Percentiles rank a stretch among this genome's conserved stretches.
phyloP scores from a whole-genome alignment of 2,113 vertebrate species.

The Serilophus lunatus region DNA sequence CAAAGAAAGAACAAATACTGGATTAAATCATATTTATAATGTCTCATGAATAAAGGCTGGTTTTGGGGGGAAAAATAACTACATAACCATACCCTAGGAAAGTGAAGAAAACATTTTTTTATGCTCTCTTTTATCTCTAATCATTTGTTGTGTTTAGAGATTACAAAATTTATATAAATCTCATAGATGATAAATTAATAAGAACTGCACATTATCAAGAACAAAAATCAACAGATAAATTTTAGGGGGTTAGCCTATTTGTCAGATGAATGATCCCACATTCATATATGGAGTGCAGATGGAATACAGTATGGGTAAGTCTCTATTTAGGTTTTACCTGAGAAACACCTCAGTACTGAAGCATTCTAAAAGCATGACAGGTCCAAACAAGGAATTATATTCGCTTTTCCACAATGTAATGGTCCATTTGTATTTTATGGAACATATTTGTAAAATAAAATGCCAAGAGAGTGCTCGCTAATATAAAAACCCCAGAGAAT shows the following conservation, averaged over 20 bases:
- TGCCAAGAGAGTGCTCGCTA: background rate
- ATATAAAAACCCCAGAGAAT: background rate
- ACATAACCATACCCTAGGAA: background rate
- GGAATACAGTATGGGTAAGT: background rate
- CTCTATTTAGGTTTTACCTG: background rate
- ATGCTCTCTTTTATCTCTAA: background rate
- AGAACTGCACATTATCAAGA: background rate
- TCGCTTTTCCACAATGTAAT: background rate
- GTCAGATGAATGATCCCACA: background rate
- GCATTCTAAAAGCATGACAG: background rate
- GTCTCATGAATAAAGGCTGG: background rate
- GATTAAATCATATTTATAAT: background rate
- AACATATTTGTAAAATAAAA: background rate
- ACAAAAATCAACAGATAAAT: background rate
- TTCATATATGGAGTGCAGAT: background rate
- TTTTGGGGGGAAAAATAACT: background rate
- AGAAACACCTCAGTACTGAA: background rate
- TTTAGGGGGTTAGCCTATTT: background rate
- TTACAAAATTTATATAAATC: background rate
- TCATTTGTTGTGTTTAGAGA: background rate
- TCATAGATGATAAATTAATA: background rate
- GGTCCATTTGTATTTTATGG: background rate
- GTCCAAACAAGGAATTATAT: background rate
- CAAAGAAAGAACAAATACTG: background rate
- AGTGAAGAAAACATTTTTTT: background rate